Base-by-base conservation (phyloP, 2,113 vertebrate species). In the Eudyptes chrysolophus region DNA sequence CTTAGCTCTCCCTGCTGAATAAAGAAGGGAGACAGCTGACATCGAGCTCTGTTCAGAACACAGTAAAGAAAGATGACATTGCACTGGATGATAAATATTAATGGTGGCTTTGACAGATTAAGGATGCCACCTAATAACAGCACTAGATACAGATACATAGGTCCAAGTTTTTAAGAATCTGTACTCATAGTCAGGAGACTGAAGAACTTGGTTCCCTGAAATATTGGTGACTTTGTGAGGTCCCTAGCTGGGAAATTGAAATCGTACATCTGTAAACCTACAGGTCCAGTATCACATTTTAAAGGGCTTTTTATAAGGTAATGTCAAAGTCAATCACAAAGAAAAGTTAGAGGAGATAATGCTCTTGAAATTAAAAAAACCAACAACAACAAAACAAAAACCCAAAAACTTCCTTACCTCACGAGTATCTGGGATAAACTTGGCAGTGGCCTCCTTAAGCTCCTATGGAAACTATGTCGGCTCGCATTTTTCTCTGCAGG, bases 391-490 rank as follows among this genome's bases (percentile, higher is more conserved):
- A 16, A 66, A 24, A 9, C 24, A 16, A 40, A 6, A 2, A 6
- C 13, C 16, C 13, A 5, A 14, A 34, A 54, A 2, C 26, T 66
- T 71, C 22, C 24, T 58, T 71, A 82, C 16, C 32, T 71, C 40
- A 57, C 1, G 1, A 74, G 29, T 18, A n/a, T 2, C 38, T 51
- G 14, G 13, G 32, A n/a, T 14, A 66, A 82, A 75, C 27, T 51
- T 60, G 79, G 32, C 14, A 49, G 51, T 8, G 69, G 38, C 27
- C 25, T 78, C 29, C 11, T 74, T n/a, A 62, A 78, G 46, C 13
- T 52, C 22, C 44, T 8, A 2, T 2, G 6, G 81, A 68, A 74
- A 32, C 54, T 16, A 26, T 1, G 0, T 6, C 6, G 1, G 25
- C 25, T 65, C 0, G 6, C 13, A 1, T 34, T 83, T 58, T 61